Conservation (phyloP, 2,888 invertebrate genomes). For the Stenichneumon culpator region DNA sequence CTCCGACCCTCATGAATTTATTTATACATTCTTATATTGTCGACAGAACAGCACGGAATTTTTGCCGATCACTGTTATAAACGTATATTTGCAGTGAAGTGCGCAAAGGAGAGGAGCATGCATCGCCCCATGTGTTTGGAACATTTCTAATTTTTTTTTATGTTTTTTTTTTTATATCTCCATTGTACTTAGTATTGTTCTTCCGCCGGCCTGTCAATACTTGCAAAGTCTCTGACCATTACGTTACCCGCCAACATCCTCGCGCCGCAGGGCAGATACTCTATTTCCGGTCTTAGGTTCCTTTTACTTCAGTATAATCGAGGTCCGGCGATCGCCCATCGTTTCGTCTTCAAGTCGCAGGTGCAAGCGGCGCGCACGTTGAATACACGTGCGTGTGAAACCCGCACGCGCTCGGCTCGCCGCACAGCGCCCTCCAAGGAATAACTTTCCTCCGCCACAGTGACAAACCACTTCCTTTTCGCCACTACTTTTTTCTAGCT, state of each 20-base stretch:
- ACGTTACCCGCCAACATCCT: conserved; percentile 46
- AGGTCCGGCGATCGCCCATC: conserved; percentile 73
- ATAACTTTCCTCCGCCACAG: conserved; percentile 38
- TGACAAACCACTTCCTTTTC: conserved; percentile 11
- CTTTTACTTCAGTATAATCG: conserved; percentile 44
- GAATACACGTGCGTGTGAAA: conserved; percentile 63
- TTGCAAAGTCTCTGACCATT: conserved; percentile 68
- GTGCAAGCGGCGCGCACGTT: conserved; percentile 62
- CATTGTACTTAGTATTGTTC: conserved; percentile 72
- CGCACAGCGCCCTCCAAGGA: conserved; percentile 37
- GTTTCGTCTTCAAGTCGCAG: conserved; percentile 73
- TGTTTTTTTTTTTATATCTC: conserved; percentile 51
- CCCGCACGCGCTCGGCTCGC: conserved; percentile 43
- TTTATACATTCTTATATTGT: not conserved
- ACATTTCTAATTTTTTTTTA: conserved; percentile 55
- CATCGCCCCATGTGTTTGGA: conserved; percentile 50
- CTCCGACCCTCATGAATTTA: not conserved
- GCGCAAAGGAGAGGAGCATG: not conserved
- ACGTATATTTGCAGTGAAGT: not conserved
- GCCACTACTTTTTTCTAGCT: not conserved
- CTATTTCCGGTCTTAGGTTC: conserved; percentile 51
- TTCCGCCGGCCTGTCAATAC: conserved; percentile 73
- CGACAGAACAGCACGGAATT: not conserved
- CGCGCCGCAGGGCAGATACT: conserved; percentile 74
- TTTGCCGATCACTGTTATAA: not conserved